These are phyloP conservation scores for Meliscaeva auricollis DNA, from an alignment of 2,888 invertebrate species.

Conservation along the genomic window DNA sequence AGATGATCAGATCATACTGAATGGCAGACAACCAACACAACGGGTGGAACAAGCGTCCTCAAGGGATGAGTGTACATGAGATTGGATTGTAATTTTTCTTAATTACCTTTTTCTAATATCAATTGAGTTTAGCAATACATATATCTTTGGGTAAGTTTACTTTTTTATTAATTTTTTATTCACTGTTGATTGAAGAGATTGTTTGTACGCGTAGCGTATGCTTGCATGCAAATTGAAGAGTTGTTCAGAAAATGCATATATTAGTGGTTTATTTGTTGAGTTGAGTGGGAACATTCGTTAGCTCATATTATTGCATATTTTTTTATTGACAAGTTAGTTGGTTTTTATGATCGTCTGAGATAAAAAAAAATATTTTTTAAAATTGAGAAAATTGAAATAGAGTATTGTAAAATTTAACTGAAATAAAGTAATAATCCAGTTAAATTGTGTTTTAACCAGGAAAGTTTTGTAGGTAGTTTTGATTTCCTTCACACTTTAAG, in stretches of 20 bases:
- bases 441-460: too few species aligned
- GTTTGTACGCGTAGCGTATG: slow-evolving; percentile 3
- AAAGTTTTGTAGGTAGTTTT: too few species aligned
- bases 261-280: background rate
- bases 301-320: too few species aligned
- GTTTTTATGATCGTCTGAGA: too few species aligned
- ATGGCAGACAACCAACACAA: slow-evolving; percentile 40
- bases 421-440: too few species aligned
- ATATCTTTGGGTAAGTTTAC: slow-evolving; percentile 2
- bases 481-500: too few species aligned
- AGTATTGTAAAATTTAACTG: too few species aligned
- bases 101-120: slow-evolving; percentile 69
- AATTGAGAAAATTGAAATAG: too few species aligned
- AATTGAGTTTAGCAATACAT: slow-evolving; percentile 33
- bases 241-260: background rate
- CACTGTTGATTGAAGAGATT: slow-evolving; percentile 7
- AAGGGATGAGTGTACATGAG: slow-evolving; percentile 31
- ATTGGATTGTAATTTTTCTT: slow-evolving; percentile 63
- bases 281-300: slow-evolving; percentile 39
- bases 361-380: too few species aligned
- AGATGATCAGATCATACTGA: slow-evolving; percentile 31
- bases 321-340: too few species aligned
- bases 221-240: slow-evolving; percentile 42
- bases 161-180: slow-evolving; percentile 22
- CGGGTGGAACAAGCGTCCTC: slow-evolving; percentile 33